These are phyloP conservation scores for Labeo calbasu DNA, from an alignment of 2,797 vertebrate species.

Conservation along the genomic window DNA sequence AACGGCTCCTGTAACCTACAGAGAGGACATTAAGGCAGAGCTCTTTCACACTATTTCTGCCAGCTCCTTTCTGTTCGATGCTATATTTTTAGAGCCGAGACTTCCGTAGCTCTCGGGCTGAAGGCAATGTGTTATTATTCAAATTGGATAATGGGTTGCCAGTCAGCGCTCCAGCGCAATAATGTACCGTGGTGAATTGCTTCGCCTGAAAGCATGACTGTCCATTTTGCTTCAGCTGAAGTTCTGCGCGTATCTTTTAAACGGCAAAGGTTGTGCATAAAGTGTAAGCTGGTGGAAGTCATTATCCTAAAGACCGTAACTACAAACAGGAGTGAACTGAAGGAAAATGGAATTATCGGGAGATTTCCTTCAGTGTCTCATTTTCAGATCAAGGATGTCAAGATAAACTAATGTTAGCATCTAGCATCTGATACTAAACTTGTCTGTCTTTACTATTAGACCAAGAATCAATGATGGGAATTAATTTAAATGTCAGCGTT, in stretches of 20 bases:
- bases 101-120: constrained; percentile 32
- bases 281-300: constrained; percentile 2
- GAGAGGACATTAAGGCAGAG: constrained; percentile 67
- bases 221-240: constrained; percentile 28
- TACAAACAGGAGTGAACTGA: not conserved
- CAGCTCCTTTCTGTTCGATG: constrained; percentile 15
- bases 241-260: constrained; percentile 18
- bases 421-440: not conserved
- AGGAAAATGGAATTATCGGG: not conserved
- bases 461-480: not conserved
- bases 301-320: constrained; percentile 7
- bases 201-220: constrained; percentile 39
- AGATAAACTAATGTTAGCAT: not conserved
- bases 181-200: constrained; percentile 47
- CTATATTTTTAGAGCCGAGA: constrained; percentile 37
- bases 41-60: constrained; percentile 43
- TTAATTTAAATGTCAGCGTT: not conserved
- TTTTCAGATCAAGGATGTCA: not conserved
- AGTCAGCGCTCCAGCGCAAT: constrained; percentile 39
- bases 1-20: constrained; percentile 66
- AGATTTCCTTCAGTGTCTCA: not conserved
- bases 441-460: not conserved
- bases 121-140: constrained; percentile 57
- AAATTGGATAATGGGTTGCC: constrained; percentile 58
- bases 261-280: constrained; percentile 19